Percentiles rank a stretch among this genome's conserved stretches.
phyloP scores from a whole-genome alignment of 2,888 invertebrate species.

The Idaea biselata region DNA sequence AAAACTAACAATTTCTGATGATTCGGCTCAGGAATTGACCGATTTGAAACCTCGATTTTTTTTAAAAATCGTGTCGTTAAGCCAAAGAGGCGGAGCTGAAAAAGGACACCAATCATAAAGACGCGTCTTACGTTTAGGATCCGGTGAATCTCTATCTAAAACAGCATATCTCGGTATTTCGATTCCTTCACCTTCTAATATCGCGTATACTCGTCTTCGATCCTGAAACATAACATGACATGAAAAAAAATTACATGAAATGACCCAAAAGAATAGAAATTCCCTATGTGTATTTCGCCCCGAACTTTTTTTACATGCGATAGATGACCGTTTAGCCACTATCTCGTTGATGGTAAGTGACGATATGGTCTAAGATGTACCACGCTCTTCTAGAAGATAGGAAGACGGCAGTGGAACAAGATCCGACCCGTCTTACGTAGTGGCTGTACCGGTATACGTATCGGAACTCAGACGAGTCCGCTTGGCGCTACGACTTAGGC shows the following conservation, averaged over 20 bases:
- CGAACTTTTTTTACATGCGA: no score
- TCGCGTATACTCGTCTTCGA: constrained; percentile 96
- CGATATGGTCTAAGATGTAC: no score
- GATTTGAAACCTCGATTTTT: background rate
- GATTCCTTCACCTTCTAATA: constrained; percentile 95
- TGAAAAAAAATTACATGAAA: constrained; percentile 4
- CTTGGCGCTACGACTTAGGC: no score
- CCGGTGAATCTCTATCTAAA: constrained; percentile 94
- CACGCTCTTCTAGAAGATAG: no score
- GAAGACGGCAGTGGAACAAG: no score
- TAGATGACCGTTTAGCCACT: no score
- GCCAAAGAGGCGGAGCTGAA: background rate
- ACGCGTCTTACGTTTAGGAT: constrained; percentile 89
- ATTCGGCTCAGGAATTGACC: background rate
- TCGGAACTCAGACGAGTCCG: no score
- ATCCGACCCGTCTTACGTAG: no score
- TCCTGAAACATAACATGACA: constrained; percentile 78
- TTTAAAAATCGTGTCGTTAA: background rate
- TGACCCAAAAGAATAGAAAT: constrained; percentile 1
- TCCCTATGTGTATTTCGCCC: no score
- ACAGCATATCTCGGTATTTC: constrained; percentile 99
- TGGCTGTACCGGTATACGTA: no score
- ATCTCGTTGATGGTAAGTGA: no score
- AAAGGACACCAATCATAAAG: background rate
- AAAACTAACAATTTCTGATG: no score